These are phyloP conservation scores for Catharus minimus DNA, from an alignment of 2,113 vertebrate species.

Conservation along the genomic window DNA sequence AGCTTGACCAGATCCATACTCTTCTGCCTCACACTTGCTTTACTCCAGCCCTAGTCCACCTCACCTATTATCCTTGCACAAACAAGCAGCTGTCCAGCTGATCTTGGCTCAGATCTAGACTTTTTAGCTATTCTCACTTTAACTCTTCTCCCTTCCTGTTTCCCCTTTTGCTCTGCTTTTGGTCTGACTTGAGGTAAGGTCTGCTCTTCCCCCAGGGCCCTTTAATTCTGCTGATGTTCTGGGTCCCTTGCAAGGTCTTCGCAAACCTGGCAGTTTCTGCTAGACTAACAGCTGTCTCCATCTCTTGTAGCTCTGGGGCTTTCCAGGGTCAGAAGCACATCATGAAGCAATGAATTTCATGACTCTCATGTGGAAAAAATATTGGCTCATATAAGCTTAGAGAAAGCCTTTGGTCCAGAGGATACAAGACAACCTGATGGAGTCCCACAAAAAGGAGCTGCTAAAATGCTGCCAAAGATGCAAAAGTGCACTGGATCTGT, in stretches of 20 bases:
- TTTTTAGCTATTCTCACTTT: background rate
- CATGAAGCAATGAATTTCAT: constrained; percentile 45
- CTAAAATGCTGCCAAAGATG: background rate
- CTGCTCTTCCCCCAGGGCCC: background rate
- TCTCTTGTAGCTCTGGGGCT: constrained; percentile 30
- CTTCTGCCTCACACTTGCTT: background rate
- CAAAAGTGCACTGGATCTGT: background rate
- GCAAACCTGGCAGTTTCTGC: constrained; percentile 45
- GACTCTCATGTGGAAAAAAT: constrained; percentile 29
- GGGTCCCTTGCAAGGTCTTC: constrained; percentile 7
- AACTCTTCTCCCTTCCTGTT: background rate
- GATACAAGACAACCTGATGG: background rate
- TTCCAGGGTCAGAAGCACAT: constrained; percentile 34
- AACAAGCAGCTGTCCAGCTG: background rate
- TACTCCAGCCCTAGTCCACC: background rate
- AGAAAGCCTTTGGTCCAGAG: constrained; percentile 11
- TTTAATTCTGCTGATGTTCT: constrained; percentile 40
- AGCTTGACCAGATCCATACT: background rate
- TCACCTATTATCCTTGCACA: background rate
- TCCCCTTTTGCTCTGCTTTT: background rate
- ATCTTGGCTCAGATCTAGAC: background rate
- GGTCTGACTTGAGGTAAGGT: background rate
- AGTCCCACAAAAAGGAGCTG: background rate
- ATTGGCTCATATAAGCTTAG: constrained; percentile 15
- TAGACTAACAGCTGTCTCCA: constrained; percentile 58